Conservation (phyloP, 2,888 invertebrate genomes). For the Agonopterix heracliana region DNA sequence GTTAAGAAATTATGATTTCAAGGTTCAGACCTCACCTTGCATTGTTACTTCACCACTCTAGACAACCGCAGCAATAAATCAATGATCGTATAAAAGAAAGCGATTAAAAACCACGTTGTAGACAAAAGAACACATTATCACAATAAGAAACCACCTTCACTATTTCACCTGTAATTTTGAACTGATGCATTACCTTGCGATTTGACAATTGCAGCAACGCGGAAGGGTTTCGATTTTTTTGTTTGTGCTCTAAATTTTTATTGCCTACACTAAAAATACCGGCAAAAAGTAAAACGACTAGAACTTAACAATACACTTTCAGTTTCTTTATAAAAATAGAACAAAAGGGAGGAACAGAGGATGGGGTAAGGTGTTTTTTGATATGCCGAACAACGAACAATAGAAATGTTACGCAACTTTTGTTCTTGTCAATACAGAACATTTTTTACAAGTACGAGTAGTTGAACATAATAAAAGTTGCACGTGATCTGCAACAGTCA, state of each 20-base stretch:
- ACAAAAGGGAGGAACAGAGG: slow-evolving; percentile 36
- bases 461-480: slow-evolving; percentile 14
- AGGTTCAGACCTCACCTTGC: slow-evolving; percentile 38
- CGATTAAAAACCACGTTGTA: slow-evolving; percentile 48
- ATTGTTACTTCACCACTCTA: slow-evolving; percentile 31
- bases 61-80: slow-evolving; percentile 57
- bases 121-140: slow-evolving; percentile 63
- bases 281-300: slow-evolving; percentile 47
- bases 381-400: slow-evolving; percentile 61
- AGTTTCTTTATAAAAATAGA: slow-evolving; percentile 68
- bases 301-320: slow-evolving; percentile 66
- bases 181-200: slow-evolving; percentile 51
- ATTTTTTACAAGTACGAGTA: slow-evolving; percentile 23
- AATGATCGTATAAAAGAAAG: slow-evolving; percentile 66
- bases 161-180: slow-evolving; percentile 68
- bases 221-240: slow-evolving; percentile 65
- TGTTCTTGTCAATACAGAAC: slow-evolving; percentile 42
- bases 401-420: slow-evolving; percentile 46
- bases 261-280: slow-evolving; percentile 42
- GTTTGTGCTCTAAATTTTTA: slow-evolving; percentile 70
- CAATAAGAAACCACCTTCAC: slow-evolving; percentile 64
- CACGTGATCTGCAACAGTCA: slow-evolving; percentile 31
- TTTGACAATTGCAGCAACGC: slow-evolving; percentile 51
- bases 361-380: slow-evolving; percentile 68
- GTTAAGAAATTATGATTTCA: slow-evolving; percentile 16